Evolutionary conservation across 2,113 vertebrate species (phyloP).

Genomic region (Pteruthius melanotis): DNA sequence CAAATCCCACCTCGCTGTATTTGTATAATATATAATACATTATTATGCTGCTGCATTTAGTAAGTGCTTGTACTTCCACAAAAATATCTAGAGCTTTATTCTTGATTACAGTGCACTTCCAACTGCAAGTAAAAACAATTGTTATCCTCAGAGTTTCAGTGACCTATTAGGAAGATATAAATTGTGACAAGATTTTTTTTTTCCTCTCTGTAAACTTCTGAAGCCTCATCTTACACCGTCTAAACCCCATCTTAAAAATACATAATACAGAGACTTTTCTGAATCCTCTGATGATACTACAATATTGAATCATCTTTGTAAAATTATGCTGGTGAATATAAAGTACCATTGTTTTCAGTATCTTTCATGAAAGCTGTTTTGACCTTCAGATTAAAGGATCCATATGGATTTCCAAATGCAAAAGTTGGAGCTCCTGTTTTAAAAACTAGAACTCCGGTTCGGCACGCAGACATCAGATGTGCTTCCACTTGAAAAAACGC

Average conservation of each 20-base stretch:
- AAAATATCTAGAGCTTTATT: slow-evolving; percentile 23
- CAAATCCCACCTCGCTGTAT: slow-evolving; percentile 31
- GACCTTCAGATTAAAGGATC: slow-evolving; percentile 50
- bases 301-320: slow-evolving; percentile 21
- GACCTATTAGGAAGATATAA: slow-evolving; percentile 33
- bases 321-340: slow-evolving; percentile 23
- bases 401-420: slow-evolving; percentile 49
- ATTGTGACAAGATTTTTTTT: not conserved
- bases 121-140: not conserved
- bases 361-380: slow-evolving; percentile 36
- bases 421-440: slow-evolving; percentile 49
- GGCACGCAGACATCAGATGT: not conserved
- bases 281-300: slow-evolving; percentile 20
- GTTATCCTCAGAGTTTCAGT: slow-evolving; percentile 10
- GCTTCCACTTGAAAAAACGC: slow-evolving; percentile 47
- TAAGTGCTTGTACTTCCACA: slow-evolving; percentile 7
- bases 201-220: not conserved
- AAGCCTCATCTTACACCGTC: not conserved
- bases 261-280: not conserved
- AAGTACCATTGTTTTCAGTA: slow-evolving; percentile 43
- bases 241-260: slow-evolving; percentile 29
- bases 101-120: not conserved
- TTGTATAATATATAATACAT: slow-evolving; percentile 41
- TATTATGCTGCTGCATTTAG: slow-evolving; percentile 20
- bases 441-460: slow-evolving; percentile 28